Conservation (phyloP, 2,888 invertebrate genomes). For the Aspidapion aeneum region DNA sequence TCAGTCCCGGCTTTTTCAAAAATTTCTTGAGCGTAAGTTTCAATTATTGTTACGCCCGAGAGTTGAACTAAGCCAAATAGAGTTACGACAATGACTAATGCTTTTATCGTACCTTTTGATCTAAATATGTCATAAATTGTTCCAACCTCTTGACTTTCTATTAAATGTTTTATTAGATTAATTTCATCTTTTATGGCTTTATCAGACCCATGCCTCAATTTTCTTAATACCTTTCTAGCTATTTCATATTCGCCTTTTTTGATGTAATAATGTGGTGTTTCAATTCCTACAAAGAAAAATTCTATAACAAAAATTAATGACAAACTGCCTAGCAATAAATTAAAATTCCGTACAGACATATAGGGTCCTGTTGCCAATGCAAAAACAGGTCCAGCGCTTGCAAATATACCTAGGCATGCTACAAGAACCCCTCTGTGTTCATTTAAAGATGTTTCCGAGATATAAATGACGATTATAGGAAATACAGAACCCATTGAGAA, state of each 20-base stretch:
- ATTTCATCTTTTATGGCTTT: conserved; percentile 62
- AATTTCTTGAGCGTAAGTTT: background rate
- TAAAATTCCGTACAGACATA: conserved; percentile 61
- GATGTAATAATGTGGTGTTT: conserved; percentile 72
- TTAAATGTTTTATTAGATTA: conserved; percentile 22
- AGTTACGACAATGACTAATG: background rate
- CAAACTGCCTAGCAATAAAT: conserved; percentile 54
- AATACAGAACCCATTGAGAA: conserved; percentile 65
- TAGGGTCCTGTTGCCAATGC: conserved; percentile 70
- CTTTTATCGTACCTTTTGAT: background rate
- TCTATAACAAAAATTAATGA: conserved; percentile 47
- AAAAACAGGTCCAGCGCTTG: conserved; percentile 64
- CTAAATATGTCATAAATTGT: background rate
- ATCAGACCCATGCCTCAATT: conserved; percentile 60
- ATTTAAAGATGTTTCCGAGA: conserved; percentile 81
- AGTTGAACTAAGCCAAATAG: background rate
- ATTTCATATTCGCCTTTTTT: conserved; percentile 55
- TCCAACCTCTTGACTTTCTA: background rate
- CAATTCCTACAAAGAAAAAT: conserved; percentile 75
- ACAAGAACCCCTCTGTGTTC: conserved; percentile 79
- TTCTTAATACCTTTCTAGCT: conserved; percentile 62
- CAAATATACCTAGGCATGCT: conserved; percentile 74
- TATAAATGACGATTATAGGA: conserved; percentile 78
- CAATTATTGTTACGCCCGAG: background rate
- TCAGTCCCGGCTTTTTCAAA: background rate